Evolutionary conservation across 2,797 vertebrate genomes (phyloP), one percentile per base, ranked within the genome.

Genomic region (Crypturellus tataupa): DNA sequence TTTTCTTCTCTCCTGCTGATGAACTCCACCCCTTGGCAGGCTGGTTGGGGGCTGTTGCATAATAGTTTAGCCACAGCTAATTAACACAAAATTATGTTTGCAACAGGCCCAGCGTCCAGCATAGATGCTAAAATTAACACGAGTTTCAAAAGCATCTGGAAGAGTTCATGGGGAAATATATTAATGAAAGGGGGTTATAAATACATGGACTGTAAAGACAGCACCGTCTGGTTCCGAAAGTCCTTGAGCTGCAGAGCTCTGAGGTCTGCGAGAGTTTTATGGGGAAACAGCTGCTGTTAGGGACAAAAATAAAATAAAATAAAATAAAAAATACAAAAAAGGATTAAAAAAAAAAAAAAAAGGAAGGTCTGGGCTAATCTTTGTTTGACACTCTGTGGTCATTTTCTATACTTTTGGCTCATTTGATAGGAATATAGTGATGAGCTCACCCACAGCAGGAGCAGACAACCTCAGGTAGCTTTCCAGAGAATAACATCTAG

Each of bases 11-110:
- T 89, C 39, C 72, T 78, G 24, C 40, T 87, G 68, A 62, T 0
- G 9, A 85, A 71, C 85, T 85, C 68, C 81, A 90, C 31, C 49
- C 33, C 44, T 92, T 89, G 84, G 92, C 69, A 92, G 59, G 68
- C 46, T 51, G 60, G 79, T 10, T 80, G 68, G 42, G 62, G 62
- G 64, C 53, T 18, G 27, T 87, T 89, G 90, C 58, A 58, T 64
- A 95, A 87, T 33, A 81, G 53, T 27, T 80, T 24, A 75, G 68
- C 60, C 72, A 47, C 31, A 0, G 7, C 3, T 85, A 90, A 94
- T 95, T 86, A 92, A 37, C 60, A 80, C 33, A 39, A 73, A 91
- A 94, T 60, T 63, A 63, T 4, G 31, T 29, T 53, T 11, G 56
- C 70, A 82, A 71, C 15, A 23, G 25, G 17, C 6, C 5, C 35